Percentiles rank a stretch among this genome's conserved stretches.
Conservation (phyloP, 2,113 vertebrate genomes). For the Melospiza melodia region DNA sequence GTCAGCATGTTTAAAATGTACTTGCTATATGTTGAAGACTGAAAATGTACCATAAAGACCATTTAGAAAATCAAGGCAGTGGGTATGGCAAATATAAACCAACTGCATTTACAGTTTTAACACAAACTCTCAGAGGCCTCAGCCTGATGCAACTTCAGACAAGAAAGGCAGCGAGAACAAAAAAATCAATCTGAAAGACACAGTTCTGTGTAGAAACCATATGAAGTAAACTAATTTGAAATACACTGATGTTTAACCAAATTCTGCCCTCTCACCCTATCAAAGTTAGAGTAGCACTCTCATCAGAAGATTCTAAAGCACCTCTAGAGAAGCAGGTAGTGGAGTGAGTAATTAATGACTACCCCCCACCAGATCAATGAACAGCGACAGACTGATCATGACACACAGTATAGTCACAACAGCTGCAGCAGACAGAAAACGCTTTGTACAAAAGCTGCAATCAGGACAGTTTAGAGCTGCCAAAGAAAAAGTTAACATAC, state of each 20-base stretch:
- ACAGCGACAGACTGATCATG: background rate
- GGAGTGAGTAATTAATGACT: background rate
- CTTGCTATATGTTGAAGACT: background rate
- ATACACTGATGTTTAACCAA: background rate
- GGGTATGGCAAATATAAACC: background rate
- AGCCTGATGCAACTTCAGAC: background rate
- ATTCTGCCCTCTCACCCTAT: background rate
- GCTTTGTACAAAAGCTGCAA: background rate
- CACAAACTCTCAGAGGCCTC: background rate
- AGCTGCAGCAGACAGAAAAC: background rate
- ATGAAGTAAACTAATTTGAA: background rate
- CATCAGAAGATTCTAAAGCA: background rate
- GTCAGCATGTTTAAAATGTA: background rate
- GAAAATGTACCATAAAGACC: background rate
- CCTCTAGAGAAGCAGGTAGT: background rate
- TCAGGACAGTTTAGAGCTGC: background rate
- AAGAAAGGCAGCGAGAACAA: background rate
- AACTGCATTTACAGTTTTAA: background rate
- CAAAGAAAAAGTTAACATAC: background rate
- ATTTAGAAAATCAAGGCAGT: background rate
- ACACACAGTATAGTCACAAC: rapidly evolving
- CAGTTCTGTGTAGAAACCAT: background rate
- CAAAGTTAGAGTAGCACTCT: background rate
- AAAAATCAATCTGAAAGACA: background rate
- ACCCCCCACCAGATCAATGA: background rate